Conservation (phyloP, 2,113 vertebrate genomes). For the Lethenteron reissneri region DNA sequence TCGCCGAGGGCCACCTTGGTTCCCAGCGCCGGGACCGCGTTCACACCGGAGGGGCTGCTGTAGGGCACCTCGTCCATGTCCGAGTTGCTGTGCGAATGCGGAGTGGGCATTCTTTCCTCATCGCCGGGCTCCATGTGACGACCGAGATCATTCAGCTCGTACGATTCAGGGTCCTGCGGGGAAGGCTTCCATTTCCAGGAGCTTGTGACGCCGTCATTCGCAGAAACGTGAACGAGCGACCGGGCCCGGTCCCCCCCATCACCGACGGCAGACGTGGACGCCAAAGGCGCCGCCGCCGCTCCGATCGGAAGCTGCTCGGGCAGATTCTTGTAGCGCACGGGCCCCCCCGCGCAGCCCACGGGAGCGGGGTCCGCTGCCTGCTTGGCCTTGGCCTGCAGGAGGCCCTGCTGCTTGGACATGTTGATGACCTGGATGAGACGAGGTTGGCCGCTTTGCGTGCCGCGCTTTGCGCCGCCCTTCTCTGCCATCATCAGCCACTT, state of each 20-base stretch:
- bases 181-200: constrained; percentile 92
- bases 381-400: constrained; percentile 66
- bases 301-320: too few species aligned
- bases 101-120: neutral
- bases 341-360: neutral
- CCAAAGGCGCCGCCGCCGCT: too few species aligned
- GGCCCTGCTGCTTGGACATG: constrained; percentile 88
- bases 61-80: neutral
- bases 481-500: constrained; percentile 79
- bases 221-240: too few species aligned
- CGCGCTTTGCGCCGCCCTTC: constrained; percentile 35
- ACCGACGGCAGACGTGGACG: neutral
- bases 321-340: neutral
- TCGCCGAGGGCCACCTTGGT: constrained; percentile 62
- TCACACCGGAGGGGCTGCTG: too few species aligned
- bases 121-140: neutral
- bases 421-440: constrained; percentile 87
- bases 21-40: neutral
- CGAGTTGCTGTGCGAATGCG: neutral
- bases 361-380: constrained; percentile 21
- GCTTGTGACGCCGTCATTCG: constrained; percentile 12
- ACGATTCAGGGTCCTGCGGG: constrained; percentile 57
- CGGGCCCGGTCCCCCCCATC: neutral
- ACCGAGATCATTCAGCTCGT: constrained; percentile 67
- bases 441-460: constrained; percentile 51